Evolutionary conservation across 2,113 vertebrate genomes (phyloP).

Genomic region (Redunca redunca): DNA sequence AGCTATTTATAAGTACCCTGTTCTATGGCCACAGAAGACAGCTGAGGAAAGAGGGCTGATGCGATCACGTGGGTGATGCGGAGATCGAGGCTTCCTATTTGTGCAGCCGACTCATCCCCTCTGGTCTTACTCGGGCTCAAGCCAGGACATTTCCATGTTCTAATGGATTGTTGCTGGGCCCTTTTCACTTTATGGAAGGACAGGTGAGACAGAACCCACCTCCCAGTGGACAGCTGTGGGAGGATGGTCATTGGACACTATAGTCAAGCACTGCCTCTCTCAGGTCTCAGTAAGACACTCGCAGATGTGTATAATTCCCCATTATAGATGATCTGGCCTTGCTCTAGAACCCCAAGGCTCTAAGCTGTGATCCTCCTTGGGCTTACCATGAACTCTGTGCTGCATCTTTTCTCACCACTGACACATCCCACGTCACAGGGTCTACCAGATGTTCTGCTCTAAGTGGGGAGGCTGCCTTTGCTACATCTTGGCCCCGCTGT

Average conservation of each 20-base stretch:
- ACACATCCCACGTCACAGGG: not conserved
- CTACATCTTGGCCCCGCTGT: no score
- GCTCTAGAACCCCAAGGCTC: not conserved
- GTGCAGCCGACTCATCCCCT: not conserved
- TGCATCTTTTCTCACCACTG: not conserved
- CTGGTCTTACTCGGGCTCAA: not conserved
- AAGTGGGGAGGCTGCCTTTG: not conserved
- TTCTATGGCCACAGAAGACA: not conserved
- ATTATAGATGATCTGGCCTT: no score
- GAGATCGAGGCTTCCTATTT: not conserved
- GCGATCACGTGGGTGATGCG: not conserved
- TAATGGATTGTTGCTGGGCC: not conserved
- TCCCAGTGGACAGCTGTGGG: not conserved
- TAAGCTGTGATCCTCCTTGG: not conserved
- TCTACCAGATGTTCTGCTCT: not conserved
- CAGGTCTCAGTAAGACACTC: not conserved
- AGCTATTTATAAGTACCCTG: not conserved
- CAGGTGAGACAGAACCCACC: not conserved
- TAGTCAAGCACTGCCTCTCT: accelerated
- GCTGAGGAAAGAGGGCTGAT: not conserved
- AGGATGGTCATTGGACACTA: no score
- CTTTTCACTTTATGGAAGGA: not conserved
- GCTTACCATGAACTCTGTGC: not conserved
- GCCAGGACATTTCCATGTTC: not conserved
- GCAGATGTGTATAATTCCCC: not conserved